Evolutionary conservation across 2,797 vertebrate genomes (phyloP).

Genomic region (Ctenochaetus hawaiiensis): DNA sequence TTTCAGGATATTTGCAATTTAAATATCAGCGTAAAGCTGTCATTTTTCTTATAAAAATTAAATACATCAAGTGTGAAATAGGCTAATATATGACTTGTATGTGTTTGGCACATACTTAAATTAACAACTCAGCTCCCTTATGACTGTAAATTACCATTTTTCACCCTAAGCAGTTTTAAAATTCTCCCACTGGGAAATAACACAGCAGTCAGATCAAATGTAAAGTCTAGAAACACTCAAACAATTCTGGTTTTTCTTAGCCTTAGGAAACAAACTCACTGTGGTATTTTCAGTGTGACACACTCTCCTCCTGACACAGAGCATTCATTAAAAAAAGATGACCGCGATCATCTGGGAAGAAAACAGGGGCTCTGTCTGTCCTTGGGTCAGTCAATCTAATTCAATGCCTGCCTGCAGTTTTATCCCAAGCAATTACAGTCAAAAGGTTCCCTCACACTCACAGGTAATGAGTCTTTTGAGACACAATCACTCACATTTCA

Average conservation of each 20-base stretch:
- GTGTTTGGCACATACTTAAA: neutral
- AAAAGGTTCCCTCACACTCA: constrained; percentile 42
- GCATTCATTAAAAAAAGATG: constrained; percentile 55
- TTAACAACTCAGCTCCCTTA: neutral
- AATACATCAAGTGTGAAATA: constrained; percentile 9
- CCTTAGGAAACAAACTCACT: constrained; percentile 14
- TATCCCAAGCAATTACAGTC: constrained; percentile 49
- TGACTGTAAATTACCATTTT: neutral
- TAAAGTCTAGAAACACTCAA: neutral
- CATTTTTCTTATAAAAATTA: neutral
- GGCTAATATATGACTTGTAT: neutral
- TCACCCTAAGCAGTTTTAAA: neutral
- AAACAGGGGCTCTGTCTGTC: constrained; percentile 44
- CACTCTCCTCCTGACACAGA: constrained; percentile 20
- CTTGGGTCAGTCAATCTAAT: constrained; percentile 48
- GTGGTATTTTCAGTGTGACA: constrained; percentile 1
- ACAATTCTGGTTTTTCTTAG: neutral
- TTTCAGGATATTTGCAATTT: neutral
- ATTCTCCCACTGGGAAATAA: neutral
- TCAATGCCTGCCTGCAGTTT: constrained; percentile 41
- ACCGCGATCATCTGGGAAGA: constrained; percentile 36
- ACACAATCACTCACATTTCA: constrained; percentile 42
- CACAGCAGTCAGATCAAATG: neutral
- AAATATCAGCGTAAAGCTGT: neutral
- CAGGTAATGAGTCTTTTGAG: constrained; percentile 53